Percentiles rank a stretch among this genome's conserved stretches.
Evolutionary conservation across 1,140 invertebrate species (phyloP).

Genomic region (Ceratina japonica): DNA sequence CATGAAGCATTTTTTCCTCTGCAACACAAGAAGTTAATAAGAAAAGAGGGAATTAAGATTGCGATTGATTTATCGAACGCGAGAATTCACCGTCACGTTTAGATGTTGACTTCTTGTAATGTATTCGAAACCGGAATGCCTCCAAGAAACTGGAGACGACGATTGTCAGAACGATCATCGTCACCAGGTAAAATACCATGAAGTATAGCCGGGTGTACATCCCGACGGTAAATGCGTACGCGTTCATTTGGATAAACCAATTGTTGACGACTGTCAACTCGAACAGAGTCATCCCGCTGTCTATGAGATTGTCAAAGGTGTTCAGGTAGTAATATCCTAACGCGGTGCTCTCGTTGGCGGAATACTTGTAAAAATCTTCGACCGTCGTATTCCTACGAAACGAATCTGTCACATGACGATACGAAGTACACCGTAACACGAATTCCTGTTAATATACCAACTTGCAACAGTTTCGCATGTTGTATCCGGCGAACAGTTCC

Average conservation of each 20-base stretch:
- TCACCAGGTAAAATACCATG: slow-evolving; percentile 94
- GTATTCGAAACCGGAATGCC: slow-evolving; percentile 93
- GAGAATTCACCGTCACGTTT: slow-evolving; percentile 88
- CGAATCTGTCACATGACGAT: slow-evolving; percentile 8
- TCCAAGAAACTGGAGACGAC: slow-evolving; percentile 94
- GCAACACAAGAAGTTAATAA: slow-evolving; percentile 47
- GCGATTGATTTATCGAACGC: background rate
- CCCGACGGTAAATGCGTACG: slow-evolving; percentile 86
- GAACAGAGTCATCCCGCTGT: slow-evolving; percentile 91
- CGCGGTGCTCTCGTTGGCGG: slow-evolving; percentile 82
- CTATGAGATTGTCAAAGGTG: slow-evolving; percentile 89
- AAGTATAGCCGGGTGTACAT: slow-evolving; percentile 89
- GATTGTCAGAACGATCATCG: slow-evolving; percentile 95
- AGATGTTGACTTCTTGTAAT: slow-evolving; percentile 89
- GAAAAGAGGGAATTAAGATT: background rate
- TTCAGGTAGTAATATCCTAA: slow-evolving; percentile 93
- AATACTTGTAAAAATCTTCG: slow-evolving; percentile 90
- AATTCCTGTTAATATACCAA: slow-evolving; percentile 78
- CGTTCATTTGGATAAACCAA: slow-evolving; percentile 96
- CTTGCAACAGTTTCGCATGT: slow-evolving; percentile 92
- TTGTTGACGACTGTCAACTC: slow-evolving; percentile 95
- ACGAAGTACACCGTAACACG: slow-evolving; percentile 6
- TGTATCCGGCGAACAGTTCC: slow-evolving; percentile 90
- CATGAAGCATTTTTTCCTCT: slow-evolving; percentile 88
- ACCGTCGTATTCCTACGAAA: slow-evolving; percentile 88